phyloP scores from a whole-genome alignment of 2,113 vertebrate genomes.

The Leucopternis melanops region DNA sequence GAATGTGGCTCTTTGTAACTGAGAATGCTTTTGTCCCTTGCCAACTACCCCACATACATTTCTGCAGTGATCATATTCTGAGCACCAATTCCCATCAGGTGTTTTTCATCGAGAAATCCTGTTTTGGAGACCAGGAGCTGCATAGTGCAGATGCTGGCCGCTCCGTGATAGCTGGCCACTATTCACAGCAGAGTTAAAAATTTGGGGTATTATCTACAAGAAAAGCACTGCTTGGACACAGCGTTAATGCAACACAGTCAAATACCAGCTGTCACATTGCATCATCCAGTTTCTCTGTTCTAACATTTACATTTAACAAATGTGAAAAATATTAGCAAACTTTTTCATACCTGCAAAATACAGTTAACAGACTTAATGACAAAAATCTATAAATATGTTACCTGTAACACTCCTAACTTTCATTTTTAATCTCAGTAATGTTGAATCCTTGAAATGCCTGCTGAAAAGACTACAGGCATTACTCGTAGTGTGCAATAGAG shows the following conservation, averaged over 20 bases:
- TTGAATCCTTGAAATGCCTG: background rate
- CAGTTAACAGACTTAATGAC: background rate
- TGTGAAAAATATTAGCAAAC: background rate
- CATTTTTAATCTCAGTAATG: background rate
- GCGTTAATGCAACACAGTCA: background rate
- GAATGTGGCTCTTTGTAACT: background rate
- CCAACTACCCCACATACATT: background rate
- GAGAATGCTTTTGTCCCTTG: background rate
- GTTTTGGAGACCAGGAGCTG: background rate
- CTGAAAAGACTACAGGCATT: background rate
- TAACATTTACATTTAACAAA: background rate
- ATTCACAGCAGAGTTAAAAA: background rate
- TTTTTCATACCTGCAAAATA: background rate
- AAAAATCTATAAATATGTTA: background rate
- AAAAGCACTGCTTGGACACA: background rate
- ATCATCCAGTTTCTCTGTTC: background rate
- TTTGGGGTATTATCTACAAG: background rate
- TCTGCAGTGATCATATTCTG: background rate
- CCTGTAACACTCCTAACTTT: background rate
- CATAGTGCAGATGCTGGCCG: background rate
- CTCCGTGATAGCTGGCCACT: fast-evolving
- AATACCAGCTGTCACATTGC: background rate
- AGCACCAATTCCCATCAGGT: background rate
- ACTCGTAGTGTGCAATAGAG: background rate
- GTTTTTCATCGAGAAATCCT: background rate